Percentiles rank a stretch among this genome's conserved stretches.
Conservation (phyloP, 2,888 invertebrate species). For the Dryocosmus kuriphilus region DNA sequence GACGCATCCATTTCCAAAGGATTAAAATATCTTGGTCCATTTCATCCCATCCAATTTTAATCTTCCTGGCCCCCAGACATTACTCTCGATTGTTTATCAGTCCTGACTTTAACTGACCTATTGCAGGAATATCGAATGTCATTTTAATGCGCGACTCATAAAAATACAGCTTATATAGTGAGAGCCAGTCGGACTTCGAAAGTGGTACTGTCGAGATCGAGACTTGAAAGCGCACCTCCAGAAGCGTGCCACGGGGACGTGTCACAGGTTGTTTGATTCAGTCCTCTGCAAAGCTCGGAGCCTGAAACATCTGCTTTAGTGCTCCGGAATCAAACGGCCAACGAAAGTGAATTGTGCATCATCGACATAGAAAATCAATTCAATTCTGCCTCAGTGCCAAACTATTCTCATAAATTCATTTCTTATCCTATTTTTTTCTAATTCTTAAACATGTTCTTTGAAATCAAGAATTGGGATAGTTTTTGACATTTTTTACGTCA, state of each 20-base stretch:
- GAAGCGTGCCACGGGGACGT: constrained; percentile 25
- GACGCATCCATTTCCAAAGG: background rate
- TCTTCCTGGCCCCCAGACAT: background rate
- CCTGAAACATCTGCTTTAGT: constrained; percentile 28
- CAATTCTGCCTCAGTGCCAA: background rate
- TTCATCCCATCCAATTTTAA: background rate
- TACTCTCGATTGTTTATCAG: constrained; percentile 33
- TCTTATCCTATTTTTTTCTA: background rate
- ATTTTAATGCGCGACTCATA: constrained; percentile 62
- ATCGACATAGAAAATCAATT: constrained; percentile 3
- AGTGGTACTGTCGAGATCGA: constrained; percentile 58
- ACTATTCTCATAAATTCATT: background rate
- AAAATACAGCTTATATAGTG: constrained; percentile 57
- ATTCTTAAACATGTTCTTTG: background rate
- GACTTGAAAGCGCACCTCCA: constrained; percentile 37
- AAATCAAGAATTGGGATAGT: too few species aligned
- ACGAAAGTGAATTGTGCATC: constrained; percentile 22
- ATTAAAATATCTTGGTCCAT: background rate
- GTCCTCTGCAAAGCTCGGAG: constrained; percentile 31
- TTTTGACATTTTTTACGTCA: too few species aligned
- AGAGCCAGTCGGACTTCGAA: constrained; percentile 60
- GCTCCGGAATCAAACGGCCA: constrained; percentile 1
- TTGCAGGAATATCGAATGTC: constrained; percentile 56
- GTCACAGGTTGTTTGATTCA: constrained; percentile 40
- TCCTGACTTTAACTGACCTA: constrained; percentile 36